These are phyloP conservation scores for Sebastes minor DNA, from an alignment of 2,797 vertebrate species.

Conservation along the genomic window DNA sequence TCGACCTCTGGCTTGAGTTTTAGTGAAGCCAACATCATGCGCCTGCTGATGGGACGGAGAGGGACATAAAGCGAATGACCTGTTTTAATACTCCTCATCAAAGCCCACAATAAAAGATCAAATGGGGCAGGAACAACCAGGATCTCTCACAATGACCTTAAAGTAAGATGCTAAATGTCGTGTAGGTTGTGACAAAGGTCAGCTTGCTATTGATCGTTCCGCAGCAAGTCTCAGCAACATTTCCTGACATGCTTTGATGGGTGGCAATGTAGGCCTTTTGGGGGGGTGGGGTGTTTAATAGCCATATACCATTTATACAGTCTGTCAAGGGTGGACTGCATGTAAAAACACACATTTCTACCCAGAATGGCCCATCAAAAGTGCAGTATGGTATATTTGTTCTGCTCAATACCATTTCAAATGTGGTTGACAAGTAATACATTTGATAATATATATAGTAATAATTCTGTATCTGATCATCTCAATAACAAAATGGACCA, in stretches of 20 bases:
- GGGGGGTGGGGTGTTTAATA: background rate
- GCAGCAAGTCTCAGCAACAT: slow-evolving; percentile 37
- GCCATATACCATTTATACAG: background rate
- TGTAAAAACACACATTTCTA: background rate
- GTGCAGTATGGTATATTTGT: background rate
- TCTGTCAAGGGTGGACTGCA: background rate
- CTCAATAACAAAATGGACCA: background rate
- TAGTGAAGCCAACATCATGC: slow-evolving; percentile 64
- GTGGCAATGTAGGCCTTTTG: background rate
- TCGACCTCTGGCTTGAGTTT: slow-evolving; percentile 76
- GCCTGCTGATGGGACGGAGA: slow-evolving; percentile 63
- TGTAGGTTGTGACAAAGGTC: slow-evolving; percentile 62
- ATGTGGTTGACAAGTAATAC: background rate
- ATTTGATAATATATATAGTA: background rate
- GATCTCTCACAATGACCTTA: slow-evolving; percentile 59
- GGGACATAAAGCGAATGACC: slow-evolving; percentile 62
- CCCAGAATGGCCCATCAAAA: background rate
- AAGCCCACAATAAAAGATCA: slow-evolving; percentile 60
- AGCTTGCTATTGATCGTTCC: slow-evolving; percentile 48
- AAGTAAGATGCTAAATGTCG: slow-evolving; percentile 43
- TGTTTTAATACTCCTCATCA: slow-evolving; percentile 64
- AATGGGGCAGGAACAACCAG: slow-evolving; percentile 50
- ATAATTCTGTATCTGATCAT: background rate
- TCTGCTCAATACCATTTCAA: background rate
- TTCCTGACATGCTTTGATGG: slow-evolving; percentile 33